Percentiles rank a stretch among this genome's conserved stretches.
These are phyloP conservation scores for Agrochola circellaris DNA, from an alignment of 2,888 invertebrate genomes.

Conservation along the genomic window DNA sequence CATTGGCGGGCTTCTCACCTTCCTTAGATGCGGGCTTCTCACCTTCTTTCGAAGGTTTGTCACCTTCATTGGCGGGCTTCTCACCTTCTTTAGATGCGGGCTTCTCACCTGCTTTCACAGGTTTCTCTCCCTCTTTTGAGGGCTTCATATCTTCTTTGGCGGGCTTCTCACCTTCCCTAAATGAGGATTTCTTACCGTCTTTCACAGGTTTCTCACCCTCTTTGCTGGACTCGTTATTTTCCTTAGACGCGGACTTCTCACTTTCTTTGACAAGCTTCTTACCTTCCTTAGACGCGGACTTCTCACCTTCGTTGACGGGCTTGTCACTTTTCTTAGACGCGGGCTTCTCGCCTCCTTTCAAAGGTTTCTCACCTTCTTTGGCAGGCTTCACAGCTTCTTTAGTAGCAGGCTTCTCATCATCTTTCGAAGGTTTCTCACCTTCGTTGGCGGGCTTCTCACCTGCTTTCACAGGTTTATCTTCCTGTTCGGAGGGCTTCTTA, in stretches of 20 bases:
- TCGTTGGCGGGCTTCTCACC: neutral
- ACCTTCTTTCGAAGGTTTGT: neutral
- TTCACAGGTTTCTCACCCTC: neutral
- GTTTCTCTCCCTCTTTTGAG: too few relatives aligned
- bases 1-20: neutral
- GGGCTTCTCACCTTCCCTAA: neutral
- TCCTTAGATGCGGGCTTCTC: neutral
- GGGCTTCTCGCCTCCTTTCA: neutral
- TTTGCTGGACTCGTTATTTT: neutral
- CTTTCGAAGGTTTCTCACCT: neutral
- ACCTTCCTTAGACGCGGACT: neutral
- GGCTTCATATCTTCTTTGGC: constrained; percentile 30
- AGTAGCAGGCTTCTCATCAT: neutral
- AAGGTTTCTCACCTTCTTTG: neutral
- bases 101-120: constrained; percentile 27
- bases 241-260: neutral
- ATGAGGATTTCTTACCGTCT: neutral
- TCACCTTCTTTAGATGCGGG: neutral
- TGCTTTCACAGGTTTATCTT: neutral
- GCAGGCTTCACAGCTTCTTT: neutral
- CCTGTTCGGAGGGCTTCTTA: neutral
- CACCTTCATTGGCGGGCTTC: neutral
- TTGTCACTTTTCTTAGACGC: neutral
- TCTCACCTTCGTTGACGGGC: neutral
- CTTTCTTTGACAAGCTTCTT: constrained; percentile 19